Percentiles rank a stretch among this genome's conserved stretches.
Evolutionary conservation across 2,113 vertebrate genomes (phyloP).

Genomic region (Chaenocephalus aceratus): DNA sequence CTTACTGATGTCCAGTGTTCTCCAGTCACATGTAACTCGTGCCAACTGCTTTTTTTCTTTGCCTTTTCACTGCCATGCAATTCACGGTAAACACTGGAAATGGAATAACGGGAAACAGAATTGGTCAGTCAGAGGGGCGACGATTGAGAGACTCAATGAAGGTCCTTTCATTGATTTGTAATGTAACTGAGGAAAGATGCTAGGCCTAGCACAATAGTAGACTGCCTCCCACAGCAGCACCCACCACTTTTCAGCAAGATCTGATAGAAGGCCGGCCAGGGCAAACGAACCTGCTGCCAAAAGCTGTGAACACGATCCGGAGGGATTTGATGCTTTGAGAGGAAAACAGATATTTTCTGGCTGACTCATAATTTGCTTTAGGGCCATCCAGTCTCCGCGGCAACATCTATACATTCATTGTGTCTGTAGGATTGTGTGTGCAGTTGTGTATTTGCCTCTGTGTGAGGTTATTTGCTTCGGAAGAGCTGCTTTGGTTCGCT

Average conservation of each 20-base stretch:
- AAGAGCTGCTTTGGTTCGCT: conserved; percentile 18
- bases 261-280: conserved; percentile 33
- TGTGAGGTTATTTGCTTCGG: conserved; percentile 5
- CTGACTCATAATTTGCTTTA: conserved; percentile 57
- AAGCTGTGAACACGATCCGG: conserved; percentile 26
- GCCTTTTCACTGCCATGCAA: too few species aligned
- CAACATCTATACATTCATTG: conserved; percentile 6
- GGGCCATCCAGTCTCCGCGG: conserved; percentile 17
- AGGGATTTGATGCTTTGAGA: conserved; percentile 47
- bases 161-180: conserved; percentile 11
- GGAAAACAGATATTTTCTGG: conserved; percentile 51
- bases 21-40: too few species aligned
- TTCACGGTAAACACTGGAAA: too few species aligned
- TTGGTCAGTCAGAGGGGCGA: too few species aligned
- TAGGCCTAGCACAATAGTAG: conserved; percentile 13
- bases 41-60: too few species aligned
- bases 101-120: too few species aligned
- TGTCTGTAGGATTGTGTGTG: conserved; percentile 8
- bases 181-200: conserved; percentile 8
- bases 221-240: conserved; percentile 41
- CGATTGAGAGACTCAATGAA: too few species aligned
- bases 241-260: conserved; percentile 7
- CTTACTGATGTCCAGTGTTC: too few species aligned
- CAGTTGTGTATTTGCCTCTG: not conserved
- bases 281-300: conserved; percentile 53